Evolutionary conservation across 2,797 vertebrate species (phyloP).

Genomic region (Enteromius thamalakanensis): DNA sequence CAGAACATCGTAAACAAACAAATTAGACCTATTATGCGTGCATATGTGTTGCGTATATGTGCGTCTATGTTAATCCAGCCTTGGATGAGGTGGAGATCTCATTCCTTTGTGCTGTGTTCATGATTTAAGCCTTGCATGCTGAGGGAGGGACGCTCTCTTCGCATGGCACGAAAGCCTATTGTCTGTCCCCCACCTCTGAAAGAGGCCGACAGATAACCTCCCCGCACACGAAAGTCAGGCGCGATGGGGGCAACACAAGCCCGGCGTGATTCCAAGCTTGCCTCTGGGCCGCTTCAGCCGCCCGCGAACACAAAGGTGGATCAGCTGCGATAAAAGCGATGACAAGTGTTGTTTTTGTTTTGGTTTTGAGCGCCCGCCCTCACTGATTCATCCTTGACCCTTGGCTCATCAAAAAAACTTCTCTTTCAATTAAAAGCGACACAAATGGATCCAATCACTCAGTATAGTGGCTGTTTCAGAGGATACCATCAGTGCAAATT

Average conservation of each 20-base stretch:
- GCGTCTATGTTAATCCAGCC: slow-evolving; percentile 52
- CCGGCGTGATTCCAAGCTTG: slow-evolving; percentile 47
- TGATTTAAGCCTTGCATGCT: slow-evolving; percentile 47
- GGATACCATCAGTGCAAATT: slow-evolving; percentile 64
- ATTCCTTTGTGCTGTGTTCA: slow-evolving; percentile 53
- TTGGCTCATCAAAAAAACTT: slow-evolving; percentile 31
- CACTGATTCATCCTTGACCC: slow-evolving; percentile 51
- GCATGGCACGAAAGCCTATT: slow-evolving; percentile 65
- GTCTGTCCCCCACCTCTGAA: slow-evolving; percentile 59
- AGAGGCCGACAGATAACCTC: slow-evolving; percentile 55
- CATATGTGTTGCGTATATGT: slow-evolving; percentile 51
- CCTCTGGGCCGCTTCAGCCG: slow-evolving; percentile 40
- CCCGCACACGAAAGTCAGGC: slow-evolving; percentile 39
- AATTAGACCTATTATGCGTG: slow-evolving; percentile 35
- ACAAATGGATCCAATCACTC: slow-evolving; percentile 57
- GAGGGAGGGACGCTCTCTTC: slow-evolving; percentile 50
- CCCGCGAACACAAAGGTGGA: slow-evolving; percentile 45
- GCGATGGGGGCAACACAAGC: slow-evolving; percentile 63
- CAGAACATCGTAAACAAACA: slow-evolving; percentile 51
- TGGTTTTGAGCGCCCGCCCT: slow-evolving; percentile 28
- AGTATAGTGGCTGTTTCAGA: slow-evolving; percentile 48
- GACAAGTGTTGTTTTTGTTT: slow-evolving; percentile 60
- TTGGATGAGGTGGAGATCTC: slow-evolving; percentile 42
- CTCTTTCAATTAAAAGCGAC: slow-evolving; percentile 56
- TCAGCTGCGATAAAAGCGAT: slow-evolving; percentile 49